These are phyloP conservation scores for Ammodytes dubius DNA, from an alignment of 2,113 vertebrate genomes.

Conservation along the genomic window DNA sequence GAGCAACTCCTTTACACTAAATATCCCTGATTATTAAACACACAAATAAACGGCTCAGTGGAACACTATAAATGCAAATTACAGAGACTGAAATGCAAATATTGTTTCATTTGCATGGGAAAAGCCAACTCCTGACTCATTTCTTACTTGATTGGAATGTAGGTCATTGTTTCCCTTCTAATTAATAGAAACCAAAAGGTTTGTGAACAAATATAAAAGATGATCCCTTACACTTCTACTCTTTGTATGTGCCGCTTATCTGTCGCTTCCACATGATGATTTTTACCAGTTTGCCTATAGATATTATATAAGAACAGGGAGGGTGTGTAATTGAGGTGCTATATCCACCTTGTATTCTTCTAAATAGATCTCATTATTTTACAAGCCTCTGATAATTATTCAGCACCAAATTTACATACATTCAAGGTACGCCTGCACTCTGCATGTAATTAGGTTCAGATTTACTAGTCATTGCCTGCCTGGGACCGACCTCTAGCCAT, in stretches of 20 bases:
- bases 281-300: neutral
- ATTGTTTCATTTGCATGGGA: slow-evolving; percentile 64
- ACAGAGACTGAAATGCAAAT: slow-evolving; percentile 68
- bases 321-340: neutral
- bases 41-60: slow-evolving; percentile 64
- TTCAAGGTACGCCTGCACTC: neutral
- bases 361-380: slow-evolving; percentile 11
- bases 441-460: slow-evolving; percentile 33
- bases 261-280: neutral
- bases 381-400: slow-evolving; percentile 36
- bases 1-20: slow-evolving; percentile 52
- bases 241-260: neutral
- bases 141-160: slow-evolving; percentile 71
- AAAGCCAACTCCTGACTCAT: slow-evolving; percentile 50
- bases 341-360: neutral
- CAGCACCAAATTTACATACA: slow-evolving; percentile 30
- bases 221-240: neutral
- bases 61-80: slow-evolving; percentile 85
- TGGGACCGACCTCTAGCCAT: neutral
- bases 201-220: slow-evolving; percentile 25
- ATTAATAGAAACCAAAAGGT: slow-evolving; percentile 49
- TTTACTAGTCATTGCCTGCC: neutral
- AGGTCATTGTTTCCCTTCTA: slow-evolving; percentile 53
- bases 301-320: neutral
- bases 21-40: slow-evolving; percentile 73